Evolutionary conservation across 2,797 vertebrate genomes (phyloP), one percentile per base, ranked within the genome.

Genomic region (Sus cebifrons): DNA sequence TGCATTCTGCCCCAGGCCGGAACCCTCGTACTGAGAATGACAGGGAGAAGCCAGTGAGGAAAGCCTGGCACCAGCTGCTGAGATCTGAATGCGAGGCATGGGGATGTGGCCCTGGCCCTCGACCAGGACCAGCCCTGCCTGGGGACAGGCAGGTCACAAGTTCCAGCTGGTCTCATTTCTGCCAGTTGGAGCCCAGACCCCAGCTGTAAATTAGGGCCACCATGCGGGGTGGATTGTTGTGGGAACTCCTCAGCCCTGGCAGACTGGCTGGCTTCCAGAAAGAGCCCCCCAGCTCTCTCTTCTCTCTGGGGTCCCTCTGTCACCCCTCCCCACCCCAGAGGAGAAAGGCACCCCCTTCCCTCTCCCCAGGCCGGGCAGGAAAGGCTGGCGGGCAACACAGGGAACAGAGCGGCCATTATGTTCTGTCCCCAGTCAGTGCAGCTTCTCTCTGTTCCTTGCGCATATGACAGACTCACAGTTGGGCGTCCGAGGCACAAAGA

Each of bases 361-460:
- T 29, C n/a, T 65, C 56, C 79, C 58, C n/a, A n/a, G 75, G 36
- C 79, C 25, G 25, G 21, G 44, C 7, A 36, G 71, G 75, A 62
- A 16, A 17, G 32, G 65, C 0, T 6, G 75, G 20, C 25, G 14
- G 1, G 84, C 7, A 18, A 15, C 27, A 12, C 20, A 4, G 58
- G 77, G 67, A 96, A 98, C 96, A 97, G 86, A 87, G 54, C 1
- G 3, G 11, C 84, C 77, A 86, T 98, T 98, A 90, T 97, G 96
- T 85, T 89, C 29, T 17, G 27, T 13, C 60, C 62, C 6, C 12
- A 1, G 18, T 40, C 68, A 56, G 70, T 1, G 2, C 49, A 17
- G 60, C 14, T 9, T 81, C 83, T 94, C 40, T 49, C 29, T 25
- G 86, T 84, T 93, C 73, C 93, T 44, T n/a, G 73, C 82, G 79